phyloP scores from a whole-genome alignment of 2,888 invertebrate species.

The Anarsia innoxiella region DNA sequence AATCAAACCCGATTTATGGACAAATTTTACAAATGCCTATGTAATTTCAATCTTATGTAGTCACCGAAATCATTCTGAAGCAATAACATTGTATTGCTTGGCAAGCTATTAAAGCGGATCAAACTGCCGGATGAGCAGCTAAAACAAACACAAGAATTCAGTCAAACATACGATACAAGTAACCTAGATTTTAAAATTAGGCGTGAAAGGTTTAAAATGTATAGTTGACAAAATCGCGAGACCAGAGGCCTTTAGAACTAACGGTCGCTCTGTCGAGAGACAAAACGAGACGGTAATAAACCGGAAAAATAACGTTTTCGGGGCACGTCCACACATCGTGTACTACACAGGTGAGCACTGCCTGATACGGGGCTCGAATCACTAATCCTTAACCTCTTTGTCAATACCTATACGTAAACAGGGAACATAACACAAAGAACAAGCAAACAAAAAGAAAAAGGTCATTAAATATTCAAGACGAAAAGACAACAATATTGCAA shows the following conservation, averaged over 20 bases:
- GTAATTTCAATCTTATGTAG: no score
- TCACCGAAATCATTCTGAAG: no score
- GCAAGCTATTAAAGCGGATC: no score
- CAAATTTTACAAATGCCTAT: slow-evolving; percentile 19
- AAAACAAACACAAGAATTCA: no score
- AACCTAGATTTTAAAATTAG: slow-evolving; percentile 1
- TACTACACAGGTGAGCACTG: slow-evolving; percentile 35
- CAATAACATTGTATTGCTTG: no score
- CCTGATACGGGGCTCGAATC: slow-evolving; percentile 51
- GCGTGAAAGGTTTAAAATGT: slow-evolving; percentile 1
- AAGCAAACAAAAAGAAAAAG: no score
- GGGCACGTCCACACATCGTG: slow-evolving; percentile 46
- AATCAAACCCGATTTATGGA: slow-evolving; percentile 35
- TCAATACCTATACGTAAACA: slow-evolving; percentile 12
- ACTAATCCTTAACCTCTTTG: slow-evolving; percentile 15
- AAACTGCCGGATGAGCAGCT: no score
- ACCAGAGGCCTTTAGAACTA: slow-evolving; percentile 37
- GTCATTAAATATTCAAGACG: no score
- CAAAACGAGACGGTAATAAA: slow-evolving; percentile 51
- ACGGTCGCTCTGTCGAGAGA: slow-evolving; percentile 45
- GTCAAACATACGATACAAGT: no score
- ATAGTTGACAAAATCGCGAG: slow-evolving; percentile 16
- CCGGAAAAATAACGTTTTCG: slow-evolving; percentile 70
- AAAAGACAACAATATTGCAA: no score
- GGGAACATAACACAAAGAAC: no score